Evolutionary conservation across 1,140 invertebrate species (phyloP).

Genomic region (Portunus trituberculatus): DNA sequence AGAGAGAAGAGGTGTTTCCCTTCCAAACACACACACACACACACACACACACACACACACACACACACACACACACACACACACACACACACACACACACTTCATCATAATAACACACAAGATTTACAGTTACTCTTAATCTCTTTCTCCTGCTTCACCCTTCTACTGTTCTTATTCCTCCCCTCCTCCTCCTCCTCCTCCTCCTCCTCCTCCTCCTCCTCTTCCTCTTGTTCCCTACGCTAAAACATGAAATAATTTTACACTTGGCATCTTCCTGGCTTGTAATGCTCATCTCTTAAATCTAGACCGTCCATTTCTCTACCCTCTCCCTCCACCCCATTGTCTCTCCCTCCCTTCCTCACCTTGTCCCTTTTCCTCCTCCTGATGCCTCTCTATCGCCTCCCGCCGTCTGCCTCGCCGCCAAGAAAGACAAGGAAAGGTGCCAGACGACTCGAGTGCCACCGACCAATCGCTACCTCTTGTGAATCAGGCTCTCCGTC

Average conservation of each 20-base stretch:
- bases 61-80: constrained; percentile 24
- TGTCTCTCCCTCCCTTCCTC: background rate
- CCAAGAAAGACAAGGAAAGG: background rate
- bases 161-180: too few relatives aligned
- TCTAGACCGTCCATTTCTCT: background rate
- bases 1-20: background rate
- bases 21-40: background rate
- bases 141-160: background rate
- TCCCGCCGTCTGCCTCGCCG: background rate
- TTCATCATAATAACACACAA: background rate
- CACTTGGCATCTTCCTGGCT: background rate
- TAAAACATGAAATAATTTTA: constrained; percentile 14
- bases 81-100: constrained; percentile 12
- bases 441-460: background rate
- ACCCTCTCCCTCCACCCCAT: background rate
- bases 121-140: background rate
- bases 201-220: background rate
- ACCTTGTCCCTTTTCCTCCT: background rate
- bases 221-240: background rate
- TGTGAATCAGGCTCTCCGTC: background rate
- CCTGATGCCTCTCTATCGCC: background rate
- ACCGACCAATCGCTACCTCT: background rate
- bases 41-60: constrained; percentile 26
- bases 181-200: background rate
- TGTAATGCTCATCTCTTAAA: background rate